phyloP scores from a whole-genome alignment of 2,797 vertebrate species.

The Kryptolebias ocellatus region DNA sequence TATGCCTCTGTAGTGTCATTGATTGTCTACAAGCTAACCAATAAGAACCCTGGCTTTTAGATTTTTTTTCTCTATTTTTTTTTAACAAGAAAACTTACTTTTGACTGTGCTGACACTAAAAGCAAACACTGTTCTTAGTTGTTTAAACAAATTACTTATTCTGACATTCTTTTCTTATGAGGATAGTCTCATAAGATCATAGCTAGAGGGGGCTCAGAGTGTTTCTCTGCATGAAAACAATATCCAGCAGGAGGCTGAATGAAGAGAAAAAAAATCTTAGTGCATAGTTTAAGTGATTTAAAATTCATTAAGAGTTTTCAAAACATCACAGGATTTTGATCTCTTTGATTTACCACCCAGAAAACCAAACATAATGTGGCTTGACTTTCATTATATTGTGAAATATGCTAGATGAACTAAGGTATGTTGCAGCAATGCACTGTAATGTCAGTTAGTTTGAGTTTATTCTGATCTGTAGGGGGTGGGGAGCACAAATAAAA shows the following conservation, averaged over 20 bases:
- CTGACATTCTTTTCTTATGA: slow-evolving; percentile 4
- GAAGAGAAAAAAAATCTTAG: slow-evolving; percentile 16
- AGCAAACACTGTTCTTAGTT: slow-evolving; percentile 29
- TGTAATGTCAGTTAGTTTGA: no score
- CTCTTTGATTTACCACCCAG: not conserved
- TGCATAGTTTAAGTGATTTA: not conserved
- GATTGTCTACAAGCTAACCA: not conserved
- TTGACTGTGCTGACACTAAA: slow-evolving; percentile 5
- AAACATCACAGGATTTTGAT: slow-evolving; percentile 9
- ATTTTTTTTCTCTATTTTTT: no score
- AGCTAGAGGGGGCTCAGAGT: slow-evolving; percentile 28
- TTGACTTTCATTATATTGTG: not conserved
- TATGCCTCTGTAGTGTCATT: not conserved
- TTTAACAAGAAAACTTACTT: not conserved
- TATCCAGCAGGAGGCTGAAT: slow-evolving; percentile 40
- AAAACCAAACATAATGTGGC: slow-evolving; percentile 1
- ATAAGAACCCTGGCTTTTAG: no score
- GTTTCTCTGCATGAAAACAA: slow-evolving; percentile 41
- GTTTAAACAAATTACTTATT: slow-evolving; percentile 29
- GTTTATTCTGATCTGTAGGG: no score
- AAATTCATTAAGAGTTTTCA: slow-evolving; percentile 15
- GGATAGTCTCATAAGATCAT: slow-evolving; percentile 22
- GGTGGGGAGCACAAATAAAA: no score
- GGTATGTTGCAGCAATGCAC: not conserved
- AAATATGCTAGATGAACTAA: not conserved